Evolutionary conservation across 2,888 invertebrate species (phyloP).

Genomic region (Gibbula magus): DNA sequence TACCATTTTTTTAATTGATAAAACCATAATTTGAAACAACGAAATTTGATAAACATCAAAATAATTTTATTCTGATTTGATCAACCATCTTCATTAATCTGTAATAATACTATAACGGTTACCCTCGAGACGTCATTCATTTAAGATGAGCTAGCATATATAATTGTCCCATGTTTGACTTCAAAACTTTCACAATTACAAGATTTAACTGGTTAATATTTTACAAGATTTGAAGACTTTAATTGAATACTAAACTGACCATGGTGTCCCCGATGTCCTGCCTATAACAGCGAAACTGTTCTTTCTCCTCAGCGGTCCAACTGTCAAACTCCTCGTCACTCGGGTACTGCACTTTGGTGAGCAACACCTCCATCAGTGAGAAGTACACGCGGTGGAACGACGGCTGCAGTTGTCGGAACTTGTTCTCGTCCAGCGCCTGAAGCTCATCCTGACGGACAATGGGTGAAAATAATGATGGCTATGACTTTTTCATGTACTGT

Average conservation of each 20-base stretch:
- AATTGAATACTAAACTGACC: conserved; percentile 79
- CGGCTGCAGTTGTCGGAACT: conserved; percentile 77
- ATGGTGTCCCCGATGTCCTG: conserved; percentile 91
- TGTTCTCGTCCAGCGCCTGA: conserved; percentile 76
- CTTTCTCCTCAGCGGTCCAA: conserved; percentile 84
- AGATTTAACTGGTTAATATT: no score
- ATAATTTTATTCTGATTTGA: no score
- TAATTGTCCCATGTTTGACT: no score
- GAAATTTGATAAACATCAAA: no score
- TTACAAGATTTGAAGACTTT: not conserved
- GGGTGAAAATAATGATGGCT: not conserved
- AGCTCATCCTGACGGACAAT: conserved; percentile 80
- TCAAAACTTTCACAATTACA: no score
- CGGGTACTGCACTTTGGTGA: conserved; percentile 88
- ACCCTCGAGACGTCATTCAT: no score
- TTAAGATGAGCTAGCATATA: no score
- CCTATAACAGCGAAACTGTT: conserved; percentile 89
- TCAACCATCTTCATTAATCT: no score
- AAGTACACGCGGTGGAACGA: conserved; percentile 87
- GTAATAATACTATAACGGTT: no score
- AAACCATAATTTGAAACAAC: no score
- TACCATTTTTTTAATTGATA: no score
- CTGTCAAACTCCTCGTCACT: conserved; percentile 77
- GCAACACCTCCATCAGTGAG: conserved; percentile 84
- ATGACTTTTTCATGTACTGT: no score